A percentile compares a stretch with the other conserved stretches of the same genome.
phyloP scores from a whole-genome alignment of 2,797 vertebrate species.

The Ibycter americanus region DNA sequence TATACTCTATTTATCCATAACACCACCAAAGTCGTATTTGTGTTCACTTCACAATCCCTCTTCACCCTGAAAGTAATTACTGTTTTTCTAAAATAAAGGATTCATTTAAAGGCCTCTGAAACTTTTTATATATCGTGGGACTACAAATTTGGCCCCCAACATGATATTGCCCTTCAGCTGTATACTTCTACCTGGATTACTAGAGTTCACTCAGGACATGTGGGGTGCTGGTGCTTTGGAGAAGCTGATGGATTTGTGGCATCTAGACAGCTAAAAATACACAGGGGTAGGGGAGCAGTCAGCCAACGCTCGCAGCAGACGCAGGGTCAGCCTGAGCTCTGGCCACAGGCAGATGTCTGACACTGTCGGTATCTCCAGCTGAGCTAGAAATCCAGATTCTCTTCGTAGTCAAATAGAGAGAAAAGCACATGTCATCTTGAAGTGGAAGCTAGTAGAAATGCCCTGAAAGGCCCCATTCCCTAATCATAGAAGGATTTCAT shows the following conservation, averaged over 20 bases:
- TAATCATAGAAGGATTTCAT: background rate
- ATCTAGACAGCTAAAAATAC: constrained; percentile 38
- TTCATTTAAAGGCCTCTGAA: background rate
- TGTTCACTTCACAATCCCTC: background rate
- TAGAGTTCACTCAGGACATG: background rate
- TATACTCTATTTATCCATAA: background rate
- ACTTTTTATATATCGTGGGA: background rate
- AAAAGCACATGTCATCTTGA: background rate
- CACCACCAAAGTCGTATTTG: background rate
- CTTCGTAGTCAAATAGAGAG: background rate
- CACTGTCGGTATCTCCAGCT: background rate
- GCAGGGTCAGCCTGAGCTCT: background rate
- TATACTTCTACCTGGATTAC: background rate
- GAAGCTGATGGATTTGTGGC: constrained; percentile 3
- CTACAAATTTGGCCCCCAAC: background rate
- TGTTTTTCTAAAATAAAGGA: background rate
- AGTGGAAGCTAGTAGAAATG: background rate
- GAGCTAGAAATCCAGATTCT: background rate
- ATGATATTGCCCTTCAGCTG: background rate
- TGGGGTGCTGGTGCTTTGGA: background rate
- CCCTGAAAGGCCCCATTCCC: background rate
- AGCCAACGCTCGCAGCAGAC: background rate
- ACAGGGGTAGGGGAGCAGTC: background rate
- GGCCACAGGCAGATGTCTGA: constrained; percentile 2
- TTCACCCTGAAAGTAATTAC: background rate